Base-by-base conservation (phyloP, 2,113 vertebrate genomes). In the Sceloporus tristichus region DNA sequence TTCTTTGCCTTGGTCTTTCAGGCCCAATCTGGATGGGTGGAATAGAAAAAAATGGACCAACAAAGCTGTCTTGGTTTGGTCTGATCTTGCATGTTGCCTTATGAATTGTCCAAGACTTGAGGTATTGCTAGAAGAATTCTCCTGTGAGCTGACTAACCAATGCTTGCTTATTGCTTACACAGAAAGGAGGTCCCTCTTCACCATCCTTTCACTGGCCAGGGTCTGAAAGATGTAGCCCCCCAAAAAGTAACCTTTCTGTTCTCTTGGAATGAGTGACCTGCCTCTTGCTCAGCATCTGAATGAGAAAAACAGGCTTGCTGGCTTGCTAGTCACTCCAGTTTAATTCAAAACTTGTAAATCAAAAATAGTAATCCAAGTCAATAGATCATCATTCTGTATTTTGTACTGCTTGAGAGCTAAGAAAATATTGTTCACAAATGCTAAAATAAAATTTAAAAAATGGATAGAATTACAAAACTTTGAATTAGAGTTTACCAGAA, bases 321-420 rank as follows among this genome's bases (percentile, higher is more conserved):
- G 27, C 65, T 10, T 79, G 25, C 59, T 14, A 40, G 29, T 14
- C 78, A 29, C 19, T 29, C 66, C n/a, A 16, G n/a, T 66, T 85
- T 40, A 85, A 66, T 85, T 85, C 74, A 85, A 76, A 25, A 18
- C 71, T 62, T 38, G 21, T 65, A 62, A 75, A 59, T 48, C 18
- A 38, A 66, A n/a, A 85, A 65, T 56, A 48, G 19, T 8, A 85
- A 34, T 48, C 66, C 75, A 79, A 23, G 62, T 7, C 29, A n/a
- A 11, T 9, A 54, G 10, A 53, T 79, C n/a, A 40, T 56, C 48
- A 53, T 21, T 40, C 13, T 59, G n/a, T 53, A 13, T 27, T 77
- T 11, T 21, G 56, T 70, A 59, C 19, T 23, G 4, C 19, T 77
- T n/a, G n/a, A 16, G 48, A 86, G 25, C 70, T 86, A 42, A 86